Conservation (phyloP, 2,797 vertebrate species). For the Acanthurus tractus region DNA sequence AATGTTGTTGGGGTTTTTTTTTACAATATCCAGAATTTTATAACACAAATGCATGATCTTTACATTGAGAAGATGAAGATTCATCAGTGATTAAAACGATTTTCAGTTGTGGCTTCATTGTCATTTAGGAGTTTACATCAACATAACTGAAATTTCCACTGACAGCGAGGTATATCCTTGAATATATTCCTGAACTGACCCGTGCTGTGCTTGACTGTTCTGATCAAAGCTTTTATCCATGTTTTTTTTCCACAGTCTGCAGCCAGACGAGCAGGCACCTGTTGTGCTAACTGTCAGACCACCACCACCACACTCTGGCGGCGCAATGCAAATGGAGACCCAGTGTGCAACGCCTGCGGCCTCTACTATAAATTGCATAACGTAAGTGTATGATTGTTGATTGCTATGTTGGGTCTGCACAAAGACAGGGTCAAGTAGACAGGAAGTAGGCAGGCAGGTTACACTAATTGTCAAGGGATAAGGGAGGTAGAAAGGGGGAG, state of each 20-base stretch:
- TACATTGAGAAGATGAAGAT: not conserved
- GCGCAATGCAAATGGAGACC: slow-evolving; percentile 97
- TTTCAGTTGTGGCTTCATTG: not conserved
- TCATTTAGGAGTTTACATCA: not conserved
- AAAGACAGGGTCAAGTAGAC: slow-evolving; percentile 54
- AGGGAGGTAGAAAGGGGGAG: slow-evolving; percentile 31
- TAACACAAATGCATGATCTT: no score
- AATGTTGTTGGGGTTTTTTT: no score
- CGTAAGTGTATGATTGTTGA: slow-evolving; percentile 85
- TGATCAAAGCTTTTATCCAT: slow-evolving; percentile 20
- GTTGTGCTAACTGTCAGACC: slow-evolving; percentile 98
- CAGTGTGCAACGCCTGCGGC: slow-evolving; percentile 98
- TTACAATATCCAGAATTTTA: no score
- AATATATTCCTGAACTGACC: not conserved
- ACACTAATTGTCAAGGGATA: slow-evolving; percentile 61
- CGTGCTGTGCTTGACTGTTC: not conserved
- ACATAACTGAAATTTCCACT: not conserved
- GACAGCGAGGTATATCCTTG: not conserved
- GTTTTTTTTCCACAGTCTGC: slow-evolving; percentile 88
- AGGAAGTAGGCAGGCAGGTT: slow-evolving; percentile 61
- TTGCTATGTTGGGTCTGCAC: not conserved
- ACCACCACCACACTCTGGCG: slow-evolving; percentile 98
- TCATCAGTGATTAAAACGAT: not conserved
- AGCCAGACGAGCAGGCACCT: slow-evolving; percentile 96
- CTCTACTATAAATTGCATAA: slow-evolving; percentile 99